Conservation (phyloP, 2,113 vertebrate species). For the Athene noctua region DNA sequence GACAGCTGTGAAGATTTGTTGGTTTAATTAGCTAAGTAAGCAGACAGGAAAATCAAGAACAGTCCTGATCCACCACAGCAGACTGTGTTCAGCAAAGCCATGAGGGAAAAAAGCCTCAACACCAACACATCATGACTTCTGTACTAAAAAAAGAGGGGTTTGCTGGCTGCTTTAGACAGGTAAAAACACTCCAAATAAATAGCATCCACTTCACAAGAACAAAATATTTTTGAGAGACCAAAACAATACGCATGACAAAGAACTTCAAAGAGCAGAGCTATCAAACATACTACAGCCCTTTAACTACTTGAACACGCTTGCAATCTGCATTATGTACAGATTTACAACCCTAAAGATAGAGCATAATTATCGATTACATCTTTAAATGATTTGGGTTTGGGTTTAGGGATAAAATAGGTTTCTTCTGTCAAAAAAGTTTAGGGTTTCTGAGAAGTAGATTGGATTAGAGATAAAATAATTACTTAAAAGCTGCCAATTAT, state of each 20-base stretch:
- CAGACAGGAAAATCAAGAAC: conserved; percentile 62
- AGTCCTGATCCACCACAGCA: conserved; percentile 27
- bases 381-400: background rate
- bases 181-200: conserved; percentile 44
- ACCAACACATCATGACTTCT: background rate
- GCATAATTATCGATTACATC: background rate
- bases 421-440: background rate
- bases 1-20: conserved; percentile 74
- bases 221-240: background rate
- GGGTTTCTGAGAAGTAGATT: background rate
- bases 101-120: conserved; percentile 1
- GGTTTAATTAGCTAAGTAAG: conserved; percentile 77
- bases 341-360: background rate
- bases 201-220: background rate
- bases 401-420: background rate
- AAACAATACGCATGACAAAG: background rate
- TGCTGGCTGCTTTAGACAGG: conserved; percentile 40
- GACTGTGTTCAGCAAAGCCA: conserved; percentile 9
- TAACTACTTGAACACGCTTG: background rate
- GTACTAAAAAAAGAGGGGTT: conserved; percentile 15
- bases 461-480: background rate
- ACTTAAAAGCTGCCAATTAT: background rate
- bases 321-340: background rate
- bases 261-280: background rate
- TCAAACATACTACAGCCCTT: background rate